phyloP scores from a whole-genome alignment of 2,888 invertebrate species.

The Pyrochroa serraticornis region DNA sequence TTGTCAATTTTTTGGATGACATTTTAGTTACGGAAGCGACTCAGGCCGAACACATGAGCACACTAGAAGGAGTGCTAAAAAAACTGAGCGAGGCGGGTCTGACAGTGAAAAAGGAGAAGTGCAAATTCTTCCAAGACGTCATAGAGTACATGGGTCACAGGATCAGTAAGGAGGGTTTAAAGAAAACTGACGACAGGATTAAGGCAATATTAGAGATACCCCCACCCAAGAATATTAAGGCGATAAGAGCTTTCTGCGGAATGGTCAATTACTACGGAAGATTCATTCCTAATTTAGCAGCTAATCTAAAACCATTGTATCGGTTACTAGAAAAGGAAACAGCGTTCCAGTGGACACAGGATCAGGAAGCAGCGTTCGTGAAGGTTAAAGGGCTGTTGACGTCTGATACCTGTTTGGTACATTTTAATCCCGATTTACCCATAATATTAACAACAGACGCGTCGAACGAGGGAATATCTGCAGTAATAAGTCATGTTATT shows the following conservation, averaged over 20 bases:
- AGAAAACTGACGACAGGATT: constrained; percentile 30
- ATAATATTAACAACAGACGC: constrained; percentile 22
- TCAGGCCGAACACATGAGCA: constrained; percentile 33
- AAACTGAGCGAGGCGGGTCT: constrained; percentile 38
- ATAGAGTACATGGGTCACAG: constrained; percentile 45
- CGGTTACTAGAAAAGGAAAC: constrained; percentile 18
- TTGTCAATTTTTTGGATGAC: constrained; percentile 46
- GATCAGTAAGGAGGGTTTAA: constrained; percentile 33
- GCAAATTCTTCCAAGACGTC: constrained; percentile 45
- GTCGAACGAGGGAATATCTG: constrained; percentile 21
- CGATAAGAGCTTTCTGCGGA: constrained; percentile 23
- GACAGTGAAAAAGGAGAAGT: constrained; percentile 45
- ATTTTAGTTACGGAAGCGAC: constrained; percentile 42
- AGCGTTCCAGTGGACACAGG: constrained; percentile 17
- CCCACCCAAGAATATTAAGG: constrained; percentile 14
- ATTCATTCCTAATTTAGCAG: constrained; percentile 13
- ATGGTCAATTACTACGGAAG: constrained; percentile 30
- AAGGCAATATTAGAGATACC: constrained; percentile 29
- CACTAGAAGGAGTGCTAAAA: constrained; percentile 36
- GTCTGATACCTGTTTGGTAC: constrained; percentile 4
- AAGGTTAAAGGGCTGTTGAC: constrained; percentile 20
- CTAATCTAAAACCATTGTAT: constrained; percentile 19
- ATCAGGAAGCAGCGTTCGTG: constrained; percentile 20
- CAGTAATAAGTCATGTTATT: constrained; percentile 18
- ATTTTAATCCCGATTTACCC: constrained; percentile 19